These are phyloP conservation scores for Heliconius ismenius DNA, from an alignment of 2,888 invertebrate genomes.

Conservation along the genomic window DNA sequence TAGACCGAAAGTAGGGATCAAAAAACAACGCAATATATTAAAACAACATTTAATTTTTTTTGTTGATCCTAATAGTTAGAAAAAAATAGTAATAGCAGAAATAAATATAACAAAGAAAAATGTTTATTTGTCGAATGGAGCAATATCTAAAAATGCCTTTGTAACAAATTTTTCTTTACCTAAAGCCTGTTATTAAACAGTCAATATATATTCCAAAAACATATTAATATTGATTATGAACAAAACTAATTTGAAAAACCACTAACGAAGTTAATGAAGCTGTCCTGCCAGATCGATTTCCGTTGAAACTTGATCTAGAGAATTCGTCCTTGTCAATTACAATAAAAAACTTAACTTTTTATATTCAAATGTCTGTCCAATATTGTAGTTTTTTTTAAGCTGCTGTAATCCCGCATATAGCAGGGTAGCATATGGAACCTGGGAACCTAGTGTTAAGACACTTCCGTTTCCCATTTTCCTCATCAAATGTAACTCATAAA, in stretches of 20 bases:
- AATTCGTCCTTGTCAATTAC: constrained; percentile 17
- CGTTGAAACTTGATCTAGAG: constrained; percentile 17
- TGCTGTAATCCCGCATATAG: too few species aligned
- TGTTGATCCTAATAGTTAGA: too few species aligned
- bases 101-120: background rate
- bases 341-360: constrained; percentile 12
- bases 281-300: constrained; percentile 16
- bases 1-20: too few species aligned
- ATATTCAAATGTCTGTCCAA: background rate
- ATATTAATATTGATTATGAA: background rate
- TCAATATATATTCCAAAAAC: background rate
- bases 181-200: background rate
- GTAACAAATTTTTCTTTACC: background rate
- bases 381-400: background rate
- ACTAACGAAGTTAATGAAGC: background rate
- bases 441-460: too few species aligned
- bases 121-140: background rate
- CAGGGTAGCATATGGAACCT: too few species aligned
- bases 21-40: too few species aligned
- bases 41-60: too few species aligned
- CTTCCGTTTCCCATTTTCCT: too few species aligned
- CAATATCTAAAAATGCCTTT: background rate
- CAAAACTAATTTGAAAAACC: constrained; percentile 9
- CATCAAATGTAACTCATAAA: background rate
- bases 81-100: background rate